Percentiles rank a stretch among this genome's conserved stretches.
These are phyloP conservation scores for Spea hammondii DNA, from an alignment of 2,797 vertebrate species.

Conservation along the genomic window DNA sequence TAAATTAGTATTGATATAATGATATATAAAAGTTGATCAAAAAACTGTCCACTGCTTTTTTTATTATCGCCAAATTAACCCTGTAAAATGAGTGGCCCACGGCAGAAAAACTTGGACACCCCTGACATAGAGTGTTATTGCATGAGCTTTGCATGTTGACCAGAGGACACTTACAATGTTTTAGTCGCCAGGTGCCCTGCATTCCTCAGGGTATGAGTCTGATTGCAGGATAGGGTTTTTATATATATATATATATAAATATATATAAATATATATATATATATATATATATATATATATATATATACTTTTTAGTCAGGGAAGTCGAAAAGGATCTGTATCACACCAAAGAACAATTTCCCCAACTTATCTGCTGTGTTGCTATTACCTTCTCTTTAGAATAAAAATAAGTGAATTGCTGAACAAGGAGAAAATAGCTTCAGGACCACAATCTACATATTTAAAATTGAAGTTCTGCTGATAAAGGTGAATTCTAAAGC, in stretches of 20 bases:
- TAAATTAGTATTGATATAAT: too few relatives aligned
- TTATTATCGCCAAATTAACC: too few relatives aligned
- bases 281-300: conserved; percentile 10
- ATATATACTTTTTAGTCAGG: background rate
- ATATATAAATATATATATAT: background rate
- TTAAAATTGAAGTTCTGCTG: background rate
- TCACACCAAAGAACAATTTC: background rate
- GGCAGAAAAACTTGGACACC: too few relatives aligned
- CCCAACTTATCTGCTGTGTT: background rate
- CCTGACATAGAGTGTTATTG: too few relatives aligned
- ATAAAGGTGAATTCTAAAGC: conserved; percentile 1
- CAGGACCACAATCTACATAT: background rate
- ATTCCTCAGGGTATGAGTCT: too few relatives aligned
- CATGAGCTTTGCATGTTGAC: too few relatives aligned
- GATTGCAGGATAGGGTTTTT: background rate
- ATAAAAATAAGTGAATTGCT: background rate
- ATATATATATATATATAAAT: background rate
- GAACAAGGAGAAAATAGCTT: background rate
- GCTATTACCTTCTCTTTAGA: background rate
- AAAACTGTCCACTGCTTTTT: too few relatives aligned
- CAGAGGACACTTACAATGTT: too few relatives aligned
- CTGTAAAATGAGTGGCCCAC: too few relatives aligned
- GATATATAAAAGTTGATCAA: too few relatives aligned
- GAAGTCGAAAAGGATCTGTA: too few relatives aligned
- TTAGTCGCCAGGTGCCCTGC: too few relatives aligned